Conservation (phyloP, 2,113 vertebrate species). For the Heterochromis multidens region DNA sequence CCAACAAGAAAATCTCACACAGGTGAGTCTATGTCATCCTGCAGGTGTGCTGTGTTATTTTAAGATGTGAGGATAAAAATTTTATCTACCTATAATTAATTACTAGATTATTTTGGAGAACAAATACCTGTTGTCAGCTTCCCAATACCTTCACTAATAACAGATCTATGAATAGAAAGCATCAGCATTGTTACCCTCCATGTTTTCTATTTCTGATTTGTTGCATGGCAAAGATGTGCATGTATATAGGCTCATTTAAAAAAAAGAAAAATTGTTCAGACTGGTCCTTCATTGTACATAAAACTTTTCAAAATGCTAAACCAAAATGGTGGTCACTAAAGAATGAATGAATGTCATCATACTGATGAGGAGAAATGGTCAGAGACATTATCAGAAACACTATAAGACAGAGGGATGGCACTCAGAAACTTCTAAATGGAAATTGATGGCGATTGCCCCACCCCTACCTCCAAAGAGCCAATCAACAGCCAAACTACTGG, state of each 20-base stretch:
- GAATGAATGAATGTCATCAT: background rate
- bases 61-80: background rate
- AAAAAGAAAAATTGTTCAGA: too few relatives aligned
- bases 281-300: background rate
- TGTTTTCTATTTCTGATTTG: too few relatives aligned
- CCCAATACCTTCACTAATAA: background rate
- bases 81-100: background rate
- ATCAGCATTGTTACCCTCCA: background rate
- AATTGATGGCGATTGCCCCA: too few relatives aligned
- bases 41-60: conserved; percentile 15
- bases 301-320: background rate
- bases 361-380: background rate
- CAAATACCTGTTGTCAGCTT: background rate
- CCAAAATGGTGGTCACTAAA: background rate
- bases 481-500: too few relatives aligned
- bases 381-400: background rate
- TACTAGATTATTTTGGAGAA: background rate
- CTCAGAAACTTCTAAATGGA: too few relatives aligned
- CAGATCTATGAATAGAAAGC: background rate
- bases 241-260: too few relatives aligned
- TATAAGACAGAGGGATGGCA: background rate
- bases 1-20: background rate
- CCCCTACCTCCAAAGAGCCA: too few relatives aligned
- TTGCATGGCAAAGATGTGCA: too few relatives aligned
- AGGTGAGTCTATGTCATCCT: background rate